Percentiles rank a stretch among this genome's conserved stretches.
These are phyloP conservation scores for Himalopsyche tibetana DNA, from an alignment of 2,888 invertebrate species.

Conservation along the genomic window DNA sequence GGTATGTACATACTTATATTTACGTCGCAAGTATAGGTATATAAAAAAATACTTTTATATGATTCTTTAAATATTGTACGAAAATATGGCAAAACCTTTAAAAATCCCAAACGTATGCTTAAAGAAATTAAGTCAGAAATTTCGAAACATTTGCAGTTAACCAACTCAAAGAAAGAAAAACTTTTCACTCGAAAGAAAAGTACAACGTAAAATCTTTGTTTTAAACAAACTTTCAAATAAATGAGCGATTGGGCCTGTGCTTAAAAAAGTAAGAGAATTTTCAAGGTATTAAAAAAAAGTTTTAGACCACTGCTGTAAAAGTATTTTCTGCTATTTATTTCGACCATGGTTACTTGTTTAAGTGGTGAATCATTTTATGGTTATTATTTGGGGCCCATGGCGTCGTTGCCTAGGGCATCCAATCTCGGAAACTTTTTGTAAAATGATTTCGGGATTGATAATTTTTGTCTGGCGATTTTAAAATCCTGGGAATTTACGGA, in stretches of 20 bases:
- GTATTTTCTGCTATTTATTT: too few relatives aligned
- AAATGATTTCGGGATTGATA: too few relatives aligned
- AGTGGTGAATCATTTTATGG: too few relatives aligned
- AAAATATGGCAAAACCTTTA: neutral
- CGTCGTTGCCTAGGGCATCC: too few relatives aligned
- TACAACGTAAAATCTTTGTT: slow-evolving; percentile 36
- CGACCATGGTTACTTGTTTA: too few relatives aligned
- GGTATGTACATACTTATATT: neutral
- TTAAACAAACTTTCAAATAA: slow-evolving; percentile 38
- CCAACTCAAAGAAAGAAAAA: slow-evolving; percentile 35
- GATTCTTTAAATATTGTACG: neutral
- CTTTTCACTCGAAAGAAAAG: slow-evolving; percentile 12
- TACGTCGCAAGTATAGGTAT: neutral
- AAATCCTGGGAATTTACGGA: too few relatives aligned
- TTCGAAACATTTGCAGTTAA: slow-evolving; percentile 35
- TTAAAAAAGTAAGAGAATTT: neutral
- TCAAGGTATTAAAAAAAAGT: too few relatives aligned
- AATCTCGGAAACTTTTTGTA: too few relatives aligned
- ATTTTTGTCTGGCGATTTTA: too few relatives aligned
- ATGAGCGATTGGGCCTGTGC: slow-evolving; percentile 11
- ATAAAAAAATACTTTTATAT: neutral
- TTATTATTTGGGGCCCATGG: too few relatives aligned
- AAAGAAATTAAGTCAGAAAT: slow-evolving; percentile 33
- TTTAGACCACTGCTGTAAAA: too few relatives aligned
- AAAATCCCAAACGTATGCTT: slow-evolving; percentile 32